These are phyloP conservation scores for Drymonia ruficornis DNA, from an alignment of 2,888 invertebrate species.

Conservation along the genomic window DNA sequence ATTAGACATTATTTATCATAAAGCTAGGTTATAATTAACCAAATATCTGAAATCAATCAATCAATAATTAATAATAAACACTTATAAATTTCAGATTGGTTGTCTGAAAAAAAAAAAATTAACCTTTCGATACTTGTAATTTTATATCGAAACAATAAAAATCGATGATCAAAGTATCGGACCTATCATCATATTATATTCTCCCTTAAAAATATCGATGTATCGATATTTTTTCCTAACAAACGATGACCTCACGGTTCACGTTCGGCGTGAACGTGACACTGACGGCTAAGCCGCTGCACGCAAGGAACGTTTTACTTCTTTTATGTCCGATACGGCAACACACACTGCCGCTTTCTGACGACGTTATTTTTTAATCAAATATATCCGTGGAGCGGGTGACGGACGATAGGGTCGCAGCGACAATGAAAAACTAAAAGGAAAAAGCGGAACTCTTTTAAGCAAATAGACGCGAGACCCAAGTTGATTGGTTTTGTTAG, in stretches of 20 bases:
- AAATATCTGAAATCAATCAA: too few relatives aligned
- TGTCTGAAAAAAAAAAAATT: too few relatives aligned
- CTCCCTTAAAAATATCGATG: too few relatives aligned
- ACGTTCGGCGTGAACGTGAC: constrained; percentile 67
- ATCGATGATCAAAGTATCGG: too few relatives aligned
- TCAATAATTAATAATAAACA: too few relatives aligned
- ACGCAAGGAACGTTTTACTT: constrained; percentile 71
- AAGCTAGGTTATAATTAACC: too few relatives aligned
- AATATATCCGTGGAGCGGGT: constrained; percentile 84
- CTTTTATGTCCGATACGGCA: constrained; percentile 68
- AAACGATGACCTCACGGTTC: constrained; percentile 46
- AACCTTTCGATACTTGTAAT: too few relatives aligned
- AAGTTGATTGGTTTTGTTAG: constrained; percentile 86
- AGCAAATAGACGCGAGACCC: constrained; percentile 84
- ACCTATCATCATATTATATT: too few relatives aligned
- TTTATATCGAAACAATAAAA: too few relatives aligned
- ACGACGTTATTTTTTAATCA: constrained; percentile 86
- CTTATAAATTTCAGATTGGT: too few relatives aligned
- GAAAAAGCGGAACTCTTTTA: constrained; percentile 79
- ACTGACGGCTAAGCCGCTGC: constrained; percentile 79
- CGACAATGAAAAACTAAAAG: constrained; percentile 80
- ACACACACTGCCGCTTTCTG: constrained; percentile 73
- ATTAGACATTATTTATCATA: too few relatives aligned
- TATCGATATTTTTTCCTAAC: too few relatives aligned
- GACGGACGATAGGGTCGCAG: constrained; percentile 82